phyloP scores from a whole-genome alignment of 2,888 invertebrate genomes.

The Drosophila ochracea region DNA sequence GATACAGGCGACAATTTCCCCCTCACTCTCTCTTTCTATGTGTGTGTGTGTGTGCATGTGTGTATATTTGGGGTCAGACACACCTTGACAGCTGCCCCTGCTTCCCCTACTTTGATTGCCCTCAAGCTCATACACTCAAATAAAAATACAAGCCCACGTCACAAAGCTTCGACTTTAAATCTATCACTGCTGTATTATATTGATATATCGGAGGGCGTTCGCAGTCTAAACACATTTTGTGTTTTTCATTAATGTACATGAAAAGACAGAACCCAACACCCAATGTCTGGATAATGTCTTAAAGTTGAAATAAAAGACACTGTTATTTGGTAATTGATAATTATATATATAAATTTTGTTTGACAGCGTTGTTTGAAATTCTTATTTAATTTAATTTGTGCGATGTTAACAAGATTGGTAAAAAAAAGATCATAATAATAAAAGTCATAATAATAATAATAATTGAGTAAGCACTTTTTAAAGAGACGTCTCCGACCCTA shows the following conservation, averaged over 20 bases:
- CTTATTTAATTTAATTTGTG: neutral
- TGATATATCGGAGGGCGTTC: neutral
- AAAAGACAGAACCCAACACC: no score
- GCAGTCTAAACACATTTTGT: neutral
- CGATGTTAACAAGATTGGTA: neutral
- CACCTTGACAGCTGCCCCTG: constrained; percentile 36
- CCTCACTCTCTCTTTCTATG: neutral
- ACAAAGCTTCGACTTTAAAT: no score
- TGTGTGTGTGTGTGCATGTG: constrained; percentile 3
- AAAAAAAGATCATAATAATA: neutral
- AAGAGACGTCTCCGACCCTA: neutral
- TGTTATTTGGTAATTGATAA: neutral
- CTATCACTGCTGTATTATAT: neutral
- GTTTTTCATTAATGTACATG: no score
- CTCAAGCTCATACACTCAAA: neutral
- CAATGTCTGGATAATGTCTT: neutral
- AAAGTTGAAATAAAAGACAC: neutral
- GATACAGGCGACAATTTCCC: constrained; percentile 34
- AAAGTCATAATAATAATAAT: neutral
- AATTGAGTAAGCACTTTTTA: neutral
- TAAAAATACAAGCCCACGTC: no score
- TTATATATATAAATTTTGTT: neutral
- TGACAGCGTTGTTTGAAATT: neutral
- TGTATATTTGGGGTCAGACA: constrained; percentile 23
- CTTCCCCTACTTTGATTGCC: neutral